Evolutionary conservation across 2,888 invertebrate genomes (phyloP).

Genomic region (Caenorhabditis parvicauda): DNA sequence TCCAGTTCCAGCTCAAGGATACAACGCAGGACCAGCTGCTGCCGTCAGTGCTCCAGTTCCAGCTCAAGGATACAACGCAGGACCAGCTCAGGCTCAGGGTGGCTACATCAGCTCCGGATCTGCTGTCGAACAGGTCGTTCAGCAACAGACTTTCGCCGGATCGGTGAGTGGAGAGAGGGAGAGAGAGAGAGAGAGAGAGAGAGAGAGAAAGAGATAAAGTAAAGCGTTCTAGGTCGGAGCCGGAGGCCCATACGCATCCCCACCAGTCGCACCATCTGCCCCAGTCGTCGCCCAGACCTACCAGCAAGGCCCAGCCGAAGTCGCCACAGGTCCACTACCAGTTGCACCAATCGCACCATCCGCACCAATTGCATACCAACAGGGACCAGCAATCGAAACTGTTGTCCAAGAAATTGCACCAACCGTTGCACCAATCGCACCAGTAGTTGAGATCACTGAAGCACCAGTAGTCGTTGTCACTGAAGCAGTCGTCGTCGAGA

Average conservation of each 20-base stretch:
- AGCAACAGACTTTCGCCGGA: too few species aligned
- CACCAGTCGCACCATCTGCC: constrained; percentile 5
- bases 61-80: constrained; percentile 4
- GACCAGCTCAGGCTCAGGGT: background rate
- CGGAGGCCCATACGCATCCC: constrained; percentile 17
- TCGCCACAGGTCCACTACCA: constrained; percentile 10
- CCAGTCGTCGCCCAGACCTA: constrained; percentile 13
- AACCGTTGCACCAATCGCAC: constrained; percentile 27
- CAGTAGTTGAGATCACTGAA: too few species aligned
- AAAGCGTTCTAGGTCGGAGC: background rate
- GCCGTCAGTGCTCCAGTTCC: too few species aligned
- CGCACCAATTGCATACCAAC: constrained; percentile 1
- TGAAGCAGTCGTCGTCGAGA: constrained; percentile 13
- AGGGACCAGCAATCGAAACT: background rate
- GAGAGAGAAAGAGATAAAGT: too few species aligned
- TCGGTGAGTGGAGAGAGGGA: too few species aligned
- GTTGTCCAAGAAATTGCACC: constrained; percentile 3
- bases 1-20: constrained; percentile 4
- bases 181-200: too few species aligned
- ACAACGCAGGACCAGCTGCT: constrained; percentile 13
- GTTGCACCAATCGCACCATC: constrained; percentile 6
- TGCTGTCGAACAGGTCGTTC: too few species aligned
- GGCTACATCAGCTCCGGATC: too few species aligned
- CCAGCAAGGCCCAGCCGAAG: constrained; percentile 12
- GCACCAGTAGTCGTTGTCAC: constrained; percentile 1